Conservation (phyloP, 2,797 vertebrate genomes). For the Epinephelus malabaricus region DNA sequence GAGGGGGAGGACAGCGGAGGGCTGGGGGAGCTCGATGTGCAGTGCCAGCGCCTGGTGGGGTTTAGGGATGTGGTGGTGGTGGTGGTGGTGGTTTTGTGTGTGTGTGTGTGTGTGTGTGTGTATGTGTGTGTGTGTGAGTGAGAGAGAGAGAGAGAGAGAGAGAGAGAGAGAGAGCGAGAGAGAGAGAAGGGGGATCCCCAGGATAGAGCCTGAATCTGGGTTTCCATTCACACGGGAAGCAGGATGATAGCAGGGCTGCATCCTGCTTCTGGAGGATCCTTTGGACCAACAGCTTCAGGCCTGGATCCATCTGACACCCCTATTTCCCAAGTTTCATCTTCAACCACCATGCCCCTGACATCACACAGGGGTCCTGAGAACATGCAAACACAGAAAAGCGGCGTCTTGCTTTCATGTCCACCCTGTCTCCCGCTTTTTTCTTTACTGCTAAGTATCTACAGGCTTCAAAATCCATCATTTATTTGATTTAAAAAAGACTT, state of each 20-base stretch:
- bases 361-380: conserved; percentile 73
- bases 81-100: conserved; percentile 14
- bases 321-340: conserved; percentile 28
- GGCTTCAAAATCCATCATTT: no score
- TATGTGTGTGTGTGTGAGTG: conserved; percentile 2
- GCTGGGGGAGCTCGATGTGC: conserved; percentile 34
- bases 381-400: conserved; percentile 50
- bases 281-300: conserved; percentile 35
- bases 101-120: conserved; percentile 5
- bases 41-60: conserved; percentile 53
- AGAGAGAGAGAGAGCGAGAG: no score
- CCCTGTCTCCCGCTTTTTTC: neutral
- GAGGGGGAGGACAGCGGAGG: conserved; percentile 36
- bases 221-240: conserved; percentile 76
- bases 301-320: conserved; percentile 30
- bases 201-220: conserved; percentile 46
- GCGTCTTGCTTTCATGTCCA: neutral
- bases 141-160: no score
- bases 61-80: conserved; percentile 52
- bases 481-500: no score
- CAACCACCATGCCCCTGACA: conserved; percentile 27
- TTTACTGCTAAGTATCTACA: neutral
- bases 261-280: conserved; percentile 52
- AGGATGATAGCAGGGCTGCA: conserved; percentile 24
- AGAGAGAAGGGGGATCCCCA: conserved; percentile 49